Percentiles rank a stretch among this genome's conserved stretches.
These are phyloP conservation scores for Arbacia lixula DNA, from an alignment of 53 echinoderm and acorn worm species.

Conservation along the genomic window DNA sequence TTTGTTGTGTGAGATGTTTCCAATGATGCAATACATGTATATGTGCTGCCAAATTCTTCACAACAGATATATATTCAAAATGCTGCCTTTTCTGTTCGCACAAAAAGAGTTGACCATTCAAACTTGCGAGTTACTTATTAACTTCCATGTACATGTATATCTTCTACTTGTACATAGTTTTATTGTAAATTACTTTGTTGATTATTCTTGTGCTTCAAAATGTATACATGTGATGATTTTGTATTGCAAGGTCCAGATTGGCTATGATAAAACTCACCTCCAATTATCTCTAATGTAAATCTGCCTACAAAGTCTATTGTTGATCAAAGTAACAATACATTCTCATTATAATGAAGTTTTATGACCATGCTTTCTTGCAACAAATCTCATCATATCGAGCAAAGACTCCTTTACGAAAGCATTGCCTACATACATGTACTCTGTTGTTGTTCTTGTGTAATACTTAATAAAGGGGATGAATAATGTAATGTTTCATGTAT, in stretches of 20 bases:
- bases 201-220: slow-evolving; percentile 28
- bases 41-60: too few relatives aligned
- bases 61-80: too few relatives aligned
- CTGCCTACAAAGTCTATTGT: slow-evolving; percentile 28
- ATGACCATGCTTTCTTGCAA: too few relatives aligned
- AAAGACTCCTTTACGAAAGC: slow-evolving; percentile 28
- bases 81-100: too few relatives aligned
- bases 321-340: slow-evolving; percentile 2
- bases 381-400: slow-evolving; percentile 18
- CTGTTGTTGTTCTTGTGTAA: slow-evolving; percentile 22
- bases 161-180: slow-evolving; percentile 8
- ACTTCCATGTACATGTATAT: slow-evolving; percentile 25
- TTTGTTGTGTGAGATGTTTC: slow-evolving; percentile 21
- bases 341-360: too few relatives aligned
- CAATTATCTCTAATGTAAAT: slow-evolving; percentile 27
- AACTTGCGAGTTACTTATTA: slow-evolving; percentile 14
- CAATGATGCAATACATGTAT: slow-evolving; percentile 23
- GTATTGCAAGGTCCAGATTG: slow-evolving; percentile 26
- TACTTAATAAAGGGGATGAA: slow-evolving; percentile 26
- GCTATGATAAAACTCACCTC: slow-evolving; percentile 26
- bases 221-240: slow-evolving; percentile 30
- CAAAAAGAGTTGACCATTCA: not conserved
- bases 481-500: slow-evolving; percentile 30
- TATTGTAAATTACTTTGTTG: slow-evolving; percentile 30
- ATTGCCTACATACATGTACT: slow-evolving; percentile 21